A percentile compares a stretch with the other conserved stretches of the same genome.
These are phyloP conservation scores for Drosophila sechellia DNA, from an alignment of 1,140 invertebrate genomes.

Conservation along the genomic window DNA sequence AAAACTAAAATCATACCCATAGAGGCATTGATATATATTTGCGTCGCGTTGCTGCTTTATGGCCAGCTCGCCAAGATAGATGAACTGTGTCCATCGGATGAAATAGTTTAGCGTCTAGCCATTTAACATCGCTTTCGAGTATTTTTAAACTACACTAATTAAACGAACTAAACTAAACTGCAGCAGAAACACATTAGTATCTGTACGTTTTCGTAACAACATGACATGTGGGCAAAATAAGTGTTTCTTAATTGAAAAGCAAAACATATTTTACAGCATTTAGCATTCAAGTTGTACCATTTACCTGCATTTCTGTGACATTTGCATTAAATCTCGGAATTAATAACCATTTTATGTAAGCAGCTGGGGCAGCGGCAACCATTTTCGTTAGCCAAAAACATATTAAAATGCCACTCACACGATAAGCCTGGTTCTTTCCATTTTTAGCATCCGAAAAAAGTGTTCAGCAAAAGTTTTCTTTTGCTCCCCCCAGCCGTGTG, in stretches of 20 bases:
- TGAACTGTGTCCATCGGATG: slow-evolving; percentile 40
- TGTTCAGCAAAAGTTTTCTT: slow-evolving; percentile 8
- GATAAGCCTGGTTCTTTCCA: slow-evolving; percentile 60
- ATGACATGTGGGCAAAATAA: not conserved
- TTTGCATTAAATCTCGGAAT: slow-evolving; percentile 62
- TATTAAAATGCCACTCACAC: slow-evolving; percentile 81
- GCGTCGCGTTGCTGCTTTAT: slow-evolving; percentile 42
- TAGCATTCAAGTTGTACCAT: slow-evolving; percentile 10
- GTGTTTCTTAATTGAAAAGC: slow-evolving; percentile 16
- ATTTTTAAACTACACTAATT: slow-evolving; percentile 39
- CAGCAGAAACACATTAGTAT: not conserved
- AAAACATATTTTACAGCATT: slow-evolving; percentile 16
- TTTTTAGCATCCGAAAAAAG: slow-evolving; percentile 24
- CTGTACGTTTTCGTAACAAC: slow-evolving; percentile 16
- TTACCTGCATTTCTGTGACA: slow-evolving; percentile 36
- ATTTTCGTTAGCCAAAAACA: slow-evolving; percentile 66
- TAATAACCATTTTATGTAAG: slow-evolving; percentile 69
- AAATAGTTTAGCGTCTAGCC: slow-evolving; percentile 26
- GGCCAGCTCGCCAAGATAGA: slow-evolving; percentile 41
- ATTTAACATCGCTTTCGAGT: slow-evolving; percentile 25
- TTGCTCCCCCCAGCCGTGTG: not conserved
- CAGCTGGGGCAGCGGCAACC: slow-evolving; percentile 24
- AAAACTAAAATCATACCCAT: slow-evolving; percentile 6
- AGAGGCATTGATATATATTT: slow-evolving; percentile 22
- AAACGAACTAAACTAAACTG: slow-evolving; percentile 12